Conservation (phyloP, 1,140 invertebrate species). For the Pantala flavescens region DNA sequence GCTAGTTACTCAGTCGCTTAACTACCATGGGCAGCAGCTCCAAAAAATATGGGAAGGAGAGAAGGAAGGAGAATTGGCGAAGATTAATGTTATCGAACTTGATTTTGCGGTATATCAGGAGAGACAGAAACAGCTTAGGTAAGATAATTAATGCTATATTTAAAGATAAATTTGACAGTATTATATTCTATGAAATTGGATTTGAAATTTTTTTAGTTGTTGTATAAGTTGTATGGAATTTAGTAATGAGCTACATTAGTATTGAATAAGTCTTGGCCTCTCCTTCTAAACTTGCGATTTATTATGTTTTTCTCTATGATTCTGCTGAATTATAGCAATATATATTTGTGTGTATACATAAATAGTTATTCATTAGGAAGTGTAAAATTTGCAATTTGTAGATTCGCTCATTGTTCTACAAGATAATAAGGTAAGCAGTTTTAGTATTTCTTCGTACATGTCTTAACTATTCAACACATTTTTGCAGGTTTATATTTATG, state of each 20-base stretch:
- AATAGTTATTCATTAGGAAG: no score
- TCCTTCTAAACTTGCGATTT: no score
- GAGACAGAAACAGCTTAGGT: constrained; percentile 54
- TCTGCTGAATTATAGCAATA: no score
- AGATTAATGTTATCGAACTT: constrained; percentile 46
- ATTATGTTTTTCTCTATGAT: no score
- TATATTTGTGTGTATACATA: no score
- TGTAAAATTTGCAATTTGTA: no score
- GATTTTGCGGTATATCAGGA: constrained; percentile 65
- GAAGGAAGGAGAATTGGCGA: constrained; percentile 54
- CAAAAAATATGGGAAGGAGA: constrained; percentile 77
- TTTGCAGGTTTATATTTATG: not conserved
- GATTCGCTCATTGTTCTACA: no score
- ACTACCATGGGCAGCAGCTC: constrained; percentile 73
- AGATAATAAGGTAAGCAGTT: not conserved
- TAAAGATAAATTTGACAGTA: not conserved
- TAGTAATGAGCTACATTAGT: no score
- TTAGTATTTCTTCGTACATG: not conserved
- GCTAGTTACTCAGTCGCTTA: constrained; percentile 44
- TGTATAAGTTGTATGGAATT: no score
- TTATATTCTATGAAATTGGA: no score
- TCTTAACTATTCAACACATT: not conserved
- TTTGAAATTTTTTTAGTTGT: no score
- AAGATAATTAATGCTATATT: constrained; percentile 17
- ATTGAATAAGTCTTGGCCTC: no score